Evolutionary conservation across 1,140 invertebrate species (phyloP), one percentile per base, ranked within the genome.

Genomic region (Zeugodacus cucurbitae): DNA sequence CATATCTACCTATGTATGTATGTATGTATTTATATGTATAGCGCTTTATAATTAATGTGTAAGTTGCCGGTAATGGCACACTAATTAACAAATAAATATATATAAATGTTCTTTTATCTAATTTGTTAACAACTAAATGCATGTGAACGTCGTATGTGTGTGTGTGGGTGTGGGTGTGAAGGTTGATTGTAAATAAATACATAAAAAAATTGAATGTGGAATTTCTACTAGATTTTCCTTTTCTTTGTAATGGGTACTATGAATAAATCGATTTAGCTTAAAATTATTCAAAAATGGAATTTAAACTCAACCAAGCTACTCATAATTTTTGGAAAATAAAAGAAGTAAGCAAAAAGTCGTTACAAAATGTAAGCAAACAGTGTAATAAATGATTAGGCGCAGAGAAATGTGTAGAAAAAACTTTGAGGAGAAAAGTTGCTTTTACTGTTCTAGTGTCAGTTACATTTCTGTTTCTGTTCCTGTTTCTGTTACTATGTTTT

Each of bases 231-330:
- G 44, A 48, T 22, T 82, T 48, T 41, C 14, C 32, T 41, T 41
- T 74, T 74, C 44, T n/a, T 41, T 26, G 5, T 17, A 1, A 44
- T 88, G 88, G 89, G 5, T 44, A 48, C 89, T 92, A 92, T 92
- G 91, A 89, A 89, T 91, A 92, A 91, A 91, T 92, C 91, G 91
- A 92, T 92, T 91, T 89, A 91, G 90, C 91, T 89, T 90, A 90
- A 87, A 78, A 58, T 20, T 59, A 32, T 62, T n/a, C 59, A 41
- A 32, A 29, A 70, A 26, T n/a, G 26, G n/a, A 29, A 57, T 89
- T 54, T 89, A 91, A 89, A 88, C 91, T 88, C 91, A 91, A 92
- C 91, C 91, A 92, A 92, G 91, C 90, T 91, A 90, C 90, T 91
- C 91, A 92, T 92, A 92, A 37, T 62, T 82, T 26, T 20, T 44